phyloP scores from a whole-genome alignment of 2,797 vertebrate genomes.

The Tenualosa ilisha region DNA sequence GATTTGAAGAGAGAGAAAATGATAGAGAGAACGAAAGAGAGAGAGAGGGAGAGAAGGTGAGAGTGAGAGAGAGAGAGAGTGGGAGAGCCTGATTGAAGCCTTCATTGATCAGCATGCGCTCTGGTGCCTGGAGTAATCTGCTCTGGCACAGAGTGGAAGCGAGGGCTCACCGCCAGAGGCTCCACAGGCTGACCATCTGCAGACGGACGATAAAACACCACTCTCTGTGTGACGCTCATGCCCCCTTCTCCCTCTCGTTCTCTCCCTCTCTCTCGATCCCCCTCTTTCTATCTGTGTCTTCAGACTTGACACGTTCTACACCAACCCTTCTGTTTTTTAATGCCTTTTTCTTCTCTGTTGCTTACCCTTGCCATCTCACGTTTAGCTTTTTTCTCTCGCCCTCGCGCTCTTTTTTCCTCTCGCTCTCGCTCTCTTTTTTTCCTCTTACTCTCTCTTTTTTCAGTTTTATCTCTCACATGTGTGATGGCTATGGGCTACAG shows the following conservation, averaged over 20 bases:
- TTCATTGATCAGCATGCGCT: not conserved
- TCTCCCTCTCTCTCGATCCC: conserved; percentile 10
- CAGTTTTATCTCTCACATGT: conserved; percentile 1
- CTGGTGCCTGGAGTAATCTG: conserved; percentile 13
- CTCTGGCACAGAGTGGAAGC: not conserved
- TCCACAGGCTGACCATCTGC: conserved; percentile 24
- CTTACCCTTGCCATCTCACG: not conserved
- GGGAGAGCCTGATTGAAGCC: not conserved
- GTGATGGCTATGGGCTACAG: not conserved
- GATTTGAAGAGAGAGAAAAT: not conserved
- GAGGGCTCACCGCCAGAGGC: not conserved
- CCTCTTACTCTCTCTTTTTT: not conserved
- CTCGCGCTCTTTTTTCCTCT: not conserved
- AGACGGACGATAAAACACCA: conserved; percentile 4
- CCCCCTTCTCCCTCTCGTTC: not conserved
- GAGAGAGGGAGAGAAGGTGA: not conserved
- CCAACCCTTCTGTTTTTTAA: not conserved
- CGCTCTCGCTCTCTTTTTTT: not conserved
- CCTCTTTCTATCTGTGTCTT: not conserved
- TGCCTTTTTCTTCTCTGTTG: no score
- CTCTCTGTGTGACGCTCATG: conserved; percentile 11
- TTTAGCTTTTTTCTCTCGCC: not conserved
- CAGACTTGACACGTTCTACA: not conserved
- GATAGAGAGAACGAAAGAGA: not conserved
- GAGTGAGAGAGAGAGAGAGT: not conserved